Conservation (phyloP, 2,113 vertebrate genomes). For the Myotis brandtii region DNA sequence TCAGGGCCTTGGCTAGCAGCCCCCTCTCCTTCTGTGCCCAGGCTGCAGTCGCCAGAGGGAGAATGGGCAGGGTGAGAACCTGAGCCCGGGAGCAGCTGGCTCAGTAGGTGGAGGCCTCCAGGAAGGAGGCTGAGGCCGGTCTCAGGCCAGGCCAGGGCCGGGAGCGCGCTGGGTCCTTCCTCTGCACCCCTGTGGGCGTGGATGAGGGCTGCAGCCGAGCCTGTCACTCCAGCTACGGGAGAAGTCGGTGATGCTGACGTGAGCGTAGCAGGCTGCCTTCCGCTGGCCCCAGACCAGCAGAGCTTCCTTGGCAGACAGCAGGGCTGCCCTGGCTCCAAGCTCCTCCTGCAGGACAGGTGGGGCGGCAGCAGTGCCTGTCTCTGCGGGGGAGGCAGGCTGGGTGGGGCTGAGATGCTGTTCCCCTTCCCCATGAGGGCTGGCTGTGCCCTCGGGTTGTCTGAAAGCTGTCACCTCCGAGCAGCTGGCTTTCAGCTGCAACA, state of each 20-base stretch:
- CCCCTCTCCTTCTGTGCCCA: neutral
- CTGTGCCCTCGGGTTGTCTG: accelerated
- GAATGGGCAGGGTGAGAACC: neutral
- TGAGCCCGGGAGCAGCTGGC: neutral
- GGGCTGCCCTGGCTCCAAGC: slow-evolving; percentile 86
- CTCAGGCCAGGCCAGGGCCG: neutral
- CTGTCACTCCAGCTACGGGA: slow-evolving; percentile 94
- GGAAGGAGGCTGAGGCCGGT: neutral
- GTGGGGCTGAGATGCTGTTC: neutral
- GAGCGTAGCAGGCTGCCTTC: slow-evolving; percentile 91
- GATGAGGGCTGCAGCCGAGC: slow-evolving; percentile 93
- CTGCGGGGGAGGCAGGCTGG: neutral
- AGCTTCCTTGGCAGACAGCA: slow-evolving; percentile 92
- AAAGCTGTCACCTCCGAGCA: neutral
- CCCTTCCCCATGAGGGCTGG: neutral
- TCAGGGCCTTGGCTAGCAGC: neutral
- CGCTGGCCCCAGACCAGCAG: slow-evolving; percentile 94
- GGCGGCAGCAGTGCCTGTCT: neutral
- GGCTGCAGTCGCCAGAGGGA: neutral
- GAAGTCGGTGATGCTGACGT: slow-evolving; percentile 91
- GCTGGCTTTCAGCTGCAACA: neutral
- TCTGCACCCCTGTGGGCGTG: slow-evolving; percentile 91
- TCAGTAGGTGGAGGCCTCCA: neutral
- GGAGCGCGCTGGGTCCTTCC: neutral
- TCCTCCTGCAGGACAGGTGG: slow-evolving; percentile 82